A percentile compares a stretch with the other conserved stretches of the same genome.
phyloP scores from a whole-genome alignment of 2,113 vertebrate genomes.

The Carassius carassius region DNA sequence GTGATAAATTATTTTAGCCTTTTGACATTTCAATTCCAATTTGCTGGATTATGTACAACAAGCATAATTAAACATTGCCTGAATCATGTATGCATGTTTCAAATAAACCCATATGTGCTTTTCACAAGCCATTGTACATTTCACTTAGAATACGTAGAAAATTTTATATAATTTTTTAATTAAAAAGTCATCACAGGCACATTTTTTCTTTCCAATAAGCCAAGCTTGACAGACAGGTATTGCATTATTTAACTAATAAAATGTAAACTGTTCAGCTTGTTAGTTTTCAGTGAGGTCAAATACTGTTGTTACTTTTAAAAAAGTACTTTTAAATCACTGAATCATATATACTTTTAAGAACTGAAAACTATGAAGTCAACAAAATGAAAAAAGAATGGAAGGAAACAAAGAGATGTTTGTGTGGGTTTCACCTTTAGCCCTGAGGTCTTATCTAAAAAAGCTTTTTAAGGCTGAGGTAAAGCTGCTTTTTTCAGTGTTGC shows the following conservation, averaged over 20 bases:
- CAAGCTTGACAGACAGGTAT: neutral
- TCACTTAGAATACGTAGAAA: neutral
- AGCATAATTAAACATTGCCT: too few relatives aligned
- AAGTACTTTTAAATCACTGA: neutral
- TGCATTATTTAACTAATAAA: neutral
- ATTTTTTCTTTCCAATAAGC: too few relatives aligned
- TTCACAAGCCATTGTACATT: neutral
- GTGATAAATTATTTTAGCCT: too few relatives aligned
- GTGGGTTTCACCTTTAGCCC: neutral
- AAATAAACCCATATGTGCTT: too few relatives aligned
- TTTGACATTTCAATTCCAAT: too few relatives aligned
- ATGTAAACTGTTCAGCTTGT: too few relatives aligned
- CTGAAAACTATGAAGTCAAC: neutral
- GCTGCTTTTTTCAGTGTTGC: neutral
- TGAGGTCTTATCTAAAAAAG: neutral
- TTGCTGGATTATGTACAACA: too few relatives aligned
- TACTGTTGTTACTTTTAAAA: too few relatives aligned
- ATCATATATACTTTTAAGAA: neutral
- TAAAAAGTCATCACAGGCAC: neutral
- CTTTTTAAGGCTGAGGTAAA: neutral
- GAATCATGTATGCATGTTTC: too few relatives aligned
- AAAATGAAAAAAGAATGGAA: neutral
- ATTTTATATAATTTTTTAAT: neutral
- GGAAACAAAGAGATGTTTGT: neutral
- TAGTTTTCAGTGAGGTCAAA: neutral